These are phyloP conservation scores for Phalacrocorax brasilianus DNA, from an alignment of 2,113 vertebrate species.

Conservation along the genomic window DNA sequence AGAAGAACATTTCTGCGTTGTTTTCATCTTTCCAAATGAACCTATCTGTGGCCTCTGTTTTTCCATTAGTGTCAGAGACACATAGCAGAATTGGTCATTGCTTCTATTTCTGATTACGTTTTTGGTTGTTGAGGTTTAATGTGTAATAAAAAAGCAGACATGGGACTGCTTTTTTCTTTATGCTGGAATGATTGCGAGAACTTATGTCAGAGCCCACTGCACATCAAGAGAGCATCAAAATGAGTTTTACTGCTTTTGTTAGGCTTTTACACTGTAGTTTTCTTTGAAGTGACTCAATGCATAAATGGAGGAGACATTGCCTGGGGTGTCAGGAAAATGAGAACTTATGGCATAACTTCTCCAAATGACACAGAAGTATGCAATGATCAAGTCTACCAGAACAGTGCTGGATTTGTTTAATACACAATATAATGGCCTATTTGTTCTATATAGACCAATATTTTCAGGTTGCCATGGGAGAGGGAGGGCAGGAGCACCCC, in stretches of 20 bases:
- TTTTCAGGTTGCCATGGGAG: not conserved
- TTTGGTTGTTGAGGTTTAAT: constrained; percentile 47
- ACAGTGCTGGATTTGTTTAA: not conserved
- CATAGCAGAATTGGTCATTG: not conserved
- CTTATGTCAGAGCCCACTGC: constrained; percentile 2
- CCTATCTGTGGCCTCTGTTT: not conserved
- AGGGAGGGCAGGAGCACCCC: not conserved
- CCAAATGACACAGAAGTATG: not conserved
- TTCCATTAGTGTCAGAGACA: constrained; percentile 3
- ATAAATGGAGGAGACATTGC: constrained; percentile 6
- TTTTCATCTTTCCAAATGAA: not conserved
- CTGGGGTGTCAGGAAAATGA: not conserved
- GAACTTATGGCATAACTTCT: not conserved
- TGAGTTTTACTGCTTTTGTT: constrained; percentile 44
- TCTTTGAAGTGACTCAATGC: not conserved
- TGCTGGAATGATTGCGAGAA: not conserved
- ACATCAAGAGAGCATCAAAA: constrained; percentile 16
- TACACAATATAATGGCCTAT: not conserved
- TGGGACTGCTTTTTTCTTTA: not conserved
- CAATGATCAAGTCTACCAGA: not conserved
- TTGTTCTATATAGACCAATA: not conserved
- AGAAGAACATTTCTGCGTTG: not conserved
- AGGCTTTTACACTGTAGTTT: constrained; percentile 36
- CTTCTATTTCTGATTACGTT: constrained; percentile 12
- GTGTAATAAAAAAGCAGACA: constrained; percentile 4